Base-by-base conservation (phyloP, 2,797 vertebrate species). In the Atherinosoma microstoma region DNA sequence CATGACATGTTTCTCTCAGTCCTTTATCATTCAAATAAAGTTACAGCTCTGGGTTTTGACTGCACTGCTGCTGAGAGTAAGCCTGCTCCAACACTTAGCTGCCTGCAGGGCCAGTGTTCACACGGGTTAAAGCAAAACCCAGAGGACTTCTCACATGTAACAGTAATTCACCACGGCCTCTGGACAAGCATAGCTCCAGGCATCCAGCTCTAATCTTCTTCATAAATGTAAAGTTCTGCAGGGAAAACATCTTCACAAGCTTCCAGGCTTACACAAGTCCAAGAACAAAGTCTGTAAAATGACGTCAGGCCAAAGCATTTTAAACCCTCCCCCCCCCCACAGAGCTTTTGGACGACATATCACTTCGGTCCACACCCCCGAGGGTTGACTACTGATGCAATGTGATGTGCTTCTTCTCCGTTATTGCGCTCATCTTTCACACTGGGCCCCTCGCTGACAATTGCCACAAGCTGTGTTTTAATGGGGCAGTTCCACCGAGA, bases 401-500 rank as follows among this genome's bases (percentile, higher is more conserved):
- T 6, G 73, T 45, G 68, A 78, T 73, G 73, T 29, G 83, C 64
- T 87, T 78, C 86, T 79, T 81, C 78, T 71, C 73, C 66, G 75
- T 90, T 91, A 92, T 93, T 92, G 80, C 86, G 60, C 82, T 88
- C 91, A 89, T 93, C 84, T 80, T 82, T 92, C 91, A 92, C 78
- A 57, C 71, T 6, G 53, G 75, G 49, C 65, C 71, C n/a, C 78
- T 66, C 16, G 15, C 73, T 85, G 90, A 90, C 91, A 92, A 79
- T 89, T 6, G 88, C 92, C 91, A 92, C 85, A 64, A 91, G 90
- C 83, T 73, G 65, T 49, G 79, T 87, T 91, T 88, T 89, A 90
- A 93, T 88, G 75, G 79, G 73, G 68, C 63, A 58, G 65, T 69
- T 87, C 80, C 79, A 56, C 75, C 0, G 77, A 76, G 73, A 70